Evolutionary conservation across 1,140 invertebrate species (phyloP).

Genomic region (Oedothorax gibbosus): DNA sequence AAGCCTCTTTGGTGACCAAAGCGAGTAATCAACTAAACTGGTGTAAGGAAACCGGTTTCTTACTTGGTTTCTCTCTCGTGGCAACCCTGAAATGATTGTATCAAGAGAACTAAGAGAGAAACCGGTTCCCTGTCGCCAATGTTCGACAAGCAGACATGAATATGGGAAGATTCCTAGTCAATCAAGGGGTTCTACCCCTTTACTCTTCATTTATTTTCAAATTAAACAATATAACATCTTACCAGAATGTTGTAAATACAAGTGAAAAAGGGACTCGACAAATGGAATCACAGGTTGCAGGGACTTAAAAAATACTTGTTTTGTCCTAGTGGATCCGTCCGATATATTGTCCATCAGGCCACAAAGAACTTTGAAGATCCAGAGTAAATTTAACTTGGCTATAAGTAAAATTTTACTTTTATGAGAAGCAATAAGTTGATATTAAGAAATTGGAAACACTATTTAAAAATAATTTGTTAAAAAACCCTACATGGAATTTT

Average conservation of each 20-base stretch:
- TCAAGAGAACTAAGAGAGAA: too few species aligned
- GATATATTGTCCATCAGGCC: constrained; percentile 70
- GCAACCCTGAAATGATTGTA: too few species aligned
- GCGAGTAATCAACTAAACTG: too few species aligned
- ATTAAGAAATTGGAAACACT: not conserved
- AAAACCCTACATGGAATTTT: not conserved
- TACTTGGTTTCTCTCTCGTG: too few species aligned
- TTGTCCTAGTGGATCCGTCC: constrained; percentile 71
- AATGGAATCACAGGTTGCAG: constrained; percentile 69
- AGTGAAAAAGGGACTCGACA: constrained; percentile 71
- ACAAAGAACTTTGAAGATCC: constrained; percentile 68
- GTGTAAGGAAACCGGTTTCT: too few species aligned
- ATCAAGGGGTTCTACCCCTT: too few species aligned
- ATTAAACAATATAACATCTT: constrained; percentile 31
- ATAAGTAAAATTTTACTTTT: constrained; percentile 48
- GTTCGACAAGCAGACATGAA: too few species aligned
- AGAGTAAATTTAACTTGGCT: constrained; percentile 69
- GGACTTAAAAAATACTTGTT: constrained; percentile 73
- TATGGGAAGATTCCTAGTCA: too few species aligned
- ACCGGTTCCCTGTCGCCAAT: too few species aligned
- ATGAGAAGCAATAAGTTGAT: not conserved
- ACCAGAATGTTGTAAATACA: constrained; percentile 70
- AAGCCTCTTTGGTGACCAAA: too few species aligned
- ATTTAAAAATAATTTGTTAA: not conserved
- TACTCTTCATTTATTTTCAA: too few species aligned